Evolutionary conservation across 1,140 invertebrate species (phyloP).

Genomic region (Drosophila funebris): DNA sequence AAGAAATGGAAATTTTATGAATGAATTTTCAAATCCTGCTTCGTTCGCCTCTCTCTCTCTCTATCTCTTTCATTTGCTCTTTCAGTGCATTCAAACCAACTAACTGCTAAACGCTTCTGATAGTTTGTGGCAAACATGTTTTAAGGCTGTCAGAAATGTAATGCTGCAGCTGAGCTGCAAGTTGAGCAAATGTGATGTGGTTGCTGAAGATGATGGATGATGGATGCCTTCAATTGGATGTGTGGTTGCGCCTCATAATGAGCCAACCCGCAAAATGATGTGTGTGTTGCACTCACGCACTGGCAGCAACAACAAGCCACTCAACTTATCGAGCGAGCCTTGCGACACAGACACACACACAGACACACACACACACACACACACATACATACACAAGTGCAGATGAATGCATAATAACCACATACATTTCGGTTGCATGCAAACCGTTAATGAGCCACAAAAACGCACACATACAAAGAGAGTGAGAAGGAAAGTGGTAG

Average conservation of each 20-base stretch:
- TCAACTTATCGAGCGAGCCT: slow-evolving; percentile 63
- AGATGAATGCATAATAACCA: slow-evolving; percentile 54
- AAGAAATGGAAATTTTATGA: slow-evolving; percentile 16
- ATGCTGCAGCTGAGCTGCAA: neutral
- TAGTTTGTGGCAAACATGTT: neutral
- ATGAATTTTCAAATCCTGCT: neutral
- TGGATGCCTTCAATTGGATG: slow-evolving; percentile 10
- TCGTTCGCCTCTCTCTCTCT: neutral
- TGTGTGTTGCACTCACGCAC: slow-evolving; percentile 68
- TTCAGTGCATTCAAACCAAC: neutral
- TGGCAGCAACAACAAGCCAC: slow-evolving; percentile 52
- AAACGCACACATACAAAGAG: slow-evolving; percentile 59
- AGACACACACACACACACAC: slow-evolving; percentile 12
- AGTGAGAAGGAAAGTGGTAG: neutral
- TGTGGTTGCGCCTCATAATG: slow-evolving; percentile 26
- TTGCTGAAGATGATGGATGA: slow-evolving; percentile 20
- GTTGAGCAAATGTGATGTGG: neutral
- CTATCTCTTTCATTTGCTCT: neutral
- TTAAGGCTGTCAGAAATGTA: neutral
- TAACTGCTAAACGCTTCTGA: neutral
- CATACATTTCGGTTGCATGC: slow-evolving; percentile 68
- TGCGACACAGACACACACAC: slow-evolving; percentile 12
- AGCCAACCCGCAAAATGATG: slow-evolving; percentile 57
- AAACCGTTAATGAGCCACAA: slow-evolving; percentile 80
- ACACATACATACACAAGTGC: slow-evolving; percentile 9